A percentile compares a stretch with the other conserved stretches of the same genome.
Conservation (phyloP, 2,797 vertebrate genomes). For the Mormyrus hasselquistii region DNA sequence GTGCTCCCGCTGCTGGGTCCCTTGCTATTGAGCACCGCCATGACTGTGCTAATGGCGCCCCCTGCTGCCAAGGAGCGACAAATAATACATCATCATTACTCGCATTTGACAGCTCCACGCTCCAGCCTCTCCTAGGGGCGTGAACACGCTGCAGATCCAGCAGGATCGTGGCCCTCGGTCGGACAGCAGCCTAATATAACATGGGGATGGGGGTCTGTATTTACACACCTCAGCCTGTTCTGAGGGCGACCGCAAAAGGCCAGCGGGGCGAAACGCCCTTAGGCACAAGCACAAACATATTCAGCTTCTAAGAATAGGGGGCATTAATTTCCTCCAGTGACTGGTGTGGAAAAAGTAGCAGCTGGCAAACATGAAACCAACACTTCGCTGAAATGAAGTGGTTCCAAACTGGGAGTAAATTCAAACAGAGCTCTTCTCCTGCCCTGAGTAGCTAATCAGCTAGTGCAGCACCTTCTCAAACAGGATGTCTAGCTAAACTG, state of each 20-base stretch:
- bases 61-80: not conserved
- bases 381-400: not conserved
- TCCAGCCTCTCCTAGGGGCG: not conserved
- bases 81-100: slow-evolving; percentile 4
- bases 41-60: not conserved
- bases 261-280: not conserved
- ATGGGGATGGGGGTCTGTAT: slow-evolving; percentile 19
- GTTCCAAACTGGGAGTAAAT: not conserved
- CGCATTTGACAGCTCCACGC: not conserved
- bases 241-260: slow-evolving; percentile 21
- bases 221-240: slow-evolving; percentile 28
- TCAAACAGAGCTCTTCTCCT: not conserved
- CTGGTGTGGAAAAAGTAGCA: slow-evolving; percentile 11
- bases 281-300: not conserved
- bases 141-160: slow-evolving; percentile 1
- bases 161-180: not conserved
- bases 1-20: not conserved
- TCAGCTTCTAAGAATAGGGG: slow-evolving; percentile 19
- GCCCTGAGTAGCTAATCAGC: not conserved
- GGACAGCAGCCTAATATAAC: slow-evolving; percentile 35
- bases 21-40: not conserved
- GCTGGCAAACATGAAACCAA: not conserved
- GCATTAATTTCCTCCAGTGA: slow-evolving; percentile 21
- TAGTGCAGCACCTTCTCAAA: not conserved
- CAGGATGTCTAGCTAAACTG: not conserved